phyloP scores from a whole-genome alignment of 1,140 invertebrate species.

The Lucilia sericata region DNA sequence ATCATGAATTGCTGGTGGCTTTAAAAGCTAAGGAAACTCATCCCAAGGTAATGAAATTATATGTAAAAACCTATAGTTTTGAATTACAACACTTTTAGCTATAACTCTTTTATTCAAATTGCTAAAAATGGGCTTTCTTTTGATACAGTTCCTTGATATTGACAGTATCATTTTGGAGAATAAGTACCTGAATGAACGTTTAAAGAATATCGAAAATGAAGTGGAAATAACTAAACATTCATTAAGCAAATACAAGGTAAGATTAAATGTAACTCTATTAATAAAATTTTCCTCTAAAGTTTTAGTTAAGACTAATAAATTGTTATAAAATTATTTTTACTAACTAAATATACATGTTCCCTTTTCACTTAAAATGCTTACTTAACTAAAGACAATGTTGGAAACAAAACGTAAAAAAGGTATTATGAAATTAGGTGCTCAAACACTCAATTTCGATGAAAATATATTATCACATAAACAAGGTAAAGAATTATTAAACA shows the following conservation, averaged over 20 bases:
- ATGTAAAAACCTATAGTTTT: no score
- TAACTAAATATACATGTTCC: neutral
- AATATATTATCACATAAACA: constrained; percentile 74
- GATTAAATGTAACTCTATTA: neutral
- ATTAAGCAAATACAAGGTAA: constrained; percentile 80
- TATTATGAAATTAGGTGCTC: constrained; percentile 71
- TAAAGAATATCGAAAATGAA: constrained; percentile 84
- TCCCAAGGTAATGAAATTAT: constrained; percentile 59
- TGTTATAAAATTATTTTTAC: no score
- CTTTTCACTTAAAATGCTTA: neutral
- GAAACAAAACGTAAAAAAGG: constrained; percentile 74
- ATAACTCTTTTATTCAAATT: neutral
- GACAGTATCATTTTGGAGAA: constrained; percentile 87
- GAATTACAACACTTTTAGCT: neutral
- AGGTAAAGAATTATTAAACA: constrained; percentile 67
- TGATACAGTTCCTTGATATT: constrained; percentile 77
- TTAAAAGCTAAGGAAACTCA: constrained; percentile 70
- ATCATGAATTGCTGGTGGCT: constrained; percentile 83
- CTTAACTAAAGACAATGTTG: constrained; percentile 70
- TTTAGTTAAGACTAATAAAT: no score
- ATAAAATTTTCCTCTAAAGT: neutral
- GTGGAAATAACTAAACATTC: constrained; percentile 80
- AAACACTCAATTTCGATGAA: constrained; percentile 68
- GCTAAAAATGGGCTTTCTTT: neutral
- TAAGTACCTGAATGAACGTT: constrained; percentile 83